Evolutionary conservation across 2,797 vertebrate species (phyloP).

Genomic region (Crypturellus tataupa): DNA sequence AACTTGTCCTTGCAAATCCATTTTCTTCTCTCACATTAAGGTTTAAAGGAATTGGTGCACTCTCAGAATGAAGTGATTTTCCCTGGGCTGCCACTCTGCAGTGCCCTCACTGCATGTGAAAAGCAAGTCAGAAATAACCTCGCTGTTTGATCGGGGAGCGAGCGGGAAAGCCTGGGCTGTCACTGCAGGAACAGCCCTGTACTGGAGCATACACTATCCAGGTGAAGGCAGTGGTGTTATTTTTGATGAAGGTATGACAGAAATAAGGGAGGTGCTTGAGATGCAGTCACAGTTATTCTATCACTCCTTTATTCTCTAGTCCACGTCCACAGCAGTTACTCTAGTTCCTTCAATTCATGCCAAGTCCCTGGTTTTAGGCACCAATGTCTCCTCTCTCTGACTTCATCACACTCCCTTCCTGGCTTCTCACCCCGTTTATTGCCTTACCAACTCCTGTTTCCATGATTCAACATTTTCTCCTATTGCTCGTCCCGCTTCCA

Average conservation of each 20-base stretch:
- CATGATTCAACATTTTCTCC: conserved; percentile 33
- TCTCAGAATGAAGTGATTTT: conserved; percentile 8
- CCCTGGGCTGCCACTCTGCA: conserved; percentile 16
- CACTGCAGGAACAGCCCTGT: neutral
- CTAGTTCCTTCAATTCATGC: neutral
- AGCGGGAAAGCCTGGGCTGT: neutral
- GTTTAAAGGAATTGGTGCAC: neutral
- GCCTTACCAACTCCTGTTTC: neutral
- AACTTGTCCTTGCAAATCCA: neutral
- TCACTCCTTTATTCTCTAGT: neutral
- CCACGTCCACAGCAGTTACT: neutral
- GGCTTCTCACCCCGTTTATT: neutral
- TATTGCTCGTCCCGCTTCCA: neutral
- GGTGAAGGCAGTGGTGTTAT: neutral
- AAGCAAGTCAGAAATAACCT: conserved; percentile 57
- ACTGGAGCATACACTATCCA: neutral
- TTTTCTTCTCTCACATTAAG: neutral
- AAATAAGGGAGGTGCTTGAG: neutral
- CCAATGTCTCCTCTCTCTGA: neutral
- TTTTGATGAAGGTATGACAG: neutral
- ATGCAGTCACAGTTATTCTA: neutral
- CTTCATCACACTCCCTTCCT: conserved; percentile 12
- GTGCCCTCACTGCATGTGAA: neutral
- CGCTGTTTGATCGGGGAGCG: neutral
- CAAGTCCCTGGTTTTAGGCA: neutral